Conservation (phyloP, 1,140 invertebrate species). For the Euglossa dilemma region DNA sequence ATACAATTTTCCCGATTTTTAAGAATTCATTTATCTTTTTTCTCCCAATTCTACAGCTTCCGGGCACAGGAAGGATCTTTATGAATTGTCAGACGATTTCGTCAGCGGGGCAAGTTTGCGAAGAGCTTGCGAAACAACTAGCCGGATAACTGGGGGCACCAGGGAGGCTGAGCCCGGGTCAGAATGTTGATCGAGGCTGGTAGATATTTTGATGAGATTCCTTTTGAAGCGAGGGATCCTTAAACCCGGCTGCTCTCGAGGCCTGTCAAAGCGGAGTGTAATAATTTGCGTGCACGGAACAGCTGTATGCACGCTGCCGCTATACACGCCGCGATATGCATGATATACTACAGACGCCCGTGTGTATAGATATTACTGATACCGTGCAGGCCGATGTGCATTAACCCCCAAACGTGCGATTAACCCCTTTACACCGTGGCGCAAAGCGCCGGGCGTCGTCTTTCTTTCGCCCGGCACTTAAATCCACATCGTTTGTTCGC, state of each 20-base stretch:
- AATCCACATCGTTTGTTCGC: conserved; percentile 2
- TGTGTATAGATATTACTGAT: conserved; percentile 33
- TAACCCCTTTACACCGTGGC: conserved; percentile 12
- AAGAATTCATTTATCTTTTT: no score
- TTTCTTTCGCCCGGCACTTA: background rate
- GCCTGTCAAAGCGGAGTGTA: conserved; percentile 50
- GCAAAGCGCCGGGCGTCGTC: no score
- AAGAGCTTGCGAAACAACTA: background rate
- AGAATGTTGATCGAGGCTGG: conserved; percentile 5
- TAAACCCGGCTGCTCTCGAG: background rate
- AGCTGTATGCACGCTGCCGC: background rate
- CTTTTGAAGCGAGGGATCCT: conserved; percentile 7
- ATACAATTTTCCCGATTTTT: no score
- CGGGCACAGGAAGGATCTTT: background rate
- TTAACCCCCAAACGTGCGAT: conserved; percentile 25
- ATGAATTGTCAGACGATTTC: background rate
- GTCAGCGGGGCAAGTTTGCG: background rate
- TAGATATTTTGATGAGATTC: conserved; percentile 49
- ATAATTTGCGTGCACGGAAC: conserved; percentile 57
- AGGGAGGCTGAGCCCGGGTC: background rate
- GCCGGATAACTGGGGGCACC: no score
- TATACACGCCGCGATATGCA: background rate
- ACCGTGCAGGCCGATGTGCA: background rate
- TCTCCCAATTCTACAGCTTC: no score
- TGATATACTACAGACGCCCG: conserved; percentile 9